These are phyloP conservation scores for Zaprionus kolodkinae DNA, from an alignment of 1,140 invertebrate species.

Conservation along the genomic window DNA sequence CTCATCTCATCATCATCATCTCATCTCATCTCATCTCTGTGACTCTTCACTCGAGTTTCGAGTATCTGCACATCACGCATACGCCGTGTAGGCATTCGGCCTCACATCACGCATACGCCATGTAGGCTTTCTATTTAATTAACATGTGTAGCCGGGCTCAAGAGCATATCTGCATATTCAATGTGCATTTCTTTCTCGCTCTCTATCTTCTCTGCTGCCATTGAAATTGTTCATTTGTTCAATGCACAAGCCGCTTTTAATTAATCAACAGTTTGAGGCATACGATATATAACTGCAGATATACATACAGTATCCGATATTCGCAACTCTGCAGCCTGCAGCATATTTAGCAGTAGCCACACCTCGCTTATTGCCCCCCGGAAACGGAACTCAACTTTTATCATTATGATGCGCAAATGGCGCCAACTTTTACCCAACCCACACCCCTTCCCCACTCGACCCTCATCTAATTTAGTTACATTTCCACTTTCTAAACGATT, in stretches of 20 bases:
- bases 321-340: conserved; percentile 9
- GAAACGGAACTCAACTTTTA: conserved; percentile 62
- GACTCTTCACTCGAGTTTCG: conserved; percentile 51
- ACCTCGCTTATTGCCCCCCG: conserved; percentile 6
- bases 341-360: conserved; percentile 16
- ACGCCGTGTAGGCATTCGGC: conserved; percentile 57
- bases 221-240: conserved; percentile 24
- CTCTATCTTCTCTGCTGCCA: conserved; percentile 13
- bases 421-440: conserved; percentile 51
- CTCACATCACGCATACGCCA: conserved; percentile 58
- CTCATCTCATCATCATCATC: conserved; percentile 30
- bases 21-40: conserved; percentile 30
- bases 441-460: conserved; percentile 13
- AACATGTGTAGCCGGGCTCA: conserved; percentile 62
- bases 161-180: conserved; percentile 64
- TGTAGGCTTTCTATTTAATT: conserved; percentile 76
- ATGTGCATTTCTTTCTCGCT: conserved; percentile 30
- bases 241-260: conserved; percentile 15
- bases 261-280: conserved; percentile 11
- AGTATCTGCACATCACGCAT: conserved; percentile 62
- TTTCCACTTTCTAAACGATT: conserved; percentile 76
- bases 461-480: conserved; percentile 66
- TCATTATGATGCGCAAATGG: conserved; percentile 81
- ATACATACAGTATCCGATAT: background rate
- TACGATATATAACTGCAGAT: background rate